Base-by-base conservation (phyloP, 2,797 vertebrate genomes). In the Smutsia temminckii region DNA sequence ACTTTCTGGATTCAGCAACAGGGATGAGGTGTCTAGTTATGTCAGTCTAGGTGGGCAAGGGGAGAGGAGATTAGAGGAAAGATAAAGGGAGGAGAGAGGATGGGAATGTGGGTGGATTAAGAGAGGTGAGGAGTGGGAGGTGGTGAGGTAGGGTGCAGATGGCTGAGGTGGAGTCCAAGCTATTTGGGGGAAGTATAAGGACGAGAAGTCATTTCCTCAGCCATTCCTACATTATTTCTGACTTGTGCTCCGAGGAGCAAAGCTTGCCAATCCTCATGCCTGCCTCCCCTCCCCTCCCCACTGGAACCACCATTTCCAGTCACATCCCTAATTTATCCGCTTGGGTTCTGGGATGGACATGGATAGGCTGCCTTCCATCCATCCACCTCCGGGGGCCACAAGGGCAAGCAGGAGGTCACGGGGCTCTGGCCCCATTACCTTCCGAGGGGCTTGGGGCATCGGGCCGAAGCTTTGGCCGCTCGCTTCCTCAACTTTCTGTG, bases 401-500 rank as follows among this genome's bases (percentile, higher is more conserved):
- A 34, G 46, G 89, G 77, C 55, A 0, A 80, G 71, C 95, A 96
- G 96, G 97, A 97, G 97, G 96, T 95, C 97, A 94, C 94, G 3
- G 97, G 96, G 96, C 94, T 89, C 61, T 77, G 40, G 94, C 89
- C 97, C 98, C 96, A 71, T 98, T 99, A 99, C 99, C 99, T 99
- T 98, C 98, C 96, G 89, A 97, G 97, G 25, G 98, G 98, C 97
- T 98, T 98, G 71, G 96, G 98, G 97, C 97, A 97, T 98, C 94
- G 53, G 92, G 97, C 97, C 42, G 89, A 98, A 49, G 57, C 98
- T 98, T 98, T 98, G 94, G 98, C 98, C 3, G 98, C 98, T 91
- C 95, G 98, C 98, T 98, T 99, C 99, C 97, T 99, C 96, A 99
- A 97, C 97, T 91, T 97, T 99, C 99, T 99, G 99, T 89, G 95